These are phyloP conservation scores for Dryocosmus kuriphilus DNA, from an alignment of 2,888 invertebrate species.

Conservation along the genomic window DNA sequence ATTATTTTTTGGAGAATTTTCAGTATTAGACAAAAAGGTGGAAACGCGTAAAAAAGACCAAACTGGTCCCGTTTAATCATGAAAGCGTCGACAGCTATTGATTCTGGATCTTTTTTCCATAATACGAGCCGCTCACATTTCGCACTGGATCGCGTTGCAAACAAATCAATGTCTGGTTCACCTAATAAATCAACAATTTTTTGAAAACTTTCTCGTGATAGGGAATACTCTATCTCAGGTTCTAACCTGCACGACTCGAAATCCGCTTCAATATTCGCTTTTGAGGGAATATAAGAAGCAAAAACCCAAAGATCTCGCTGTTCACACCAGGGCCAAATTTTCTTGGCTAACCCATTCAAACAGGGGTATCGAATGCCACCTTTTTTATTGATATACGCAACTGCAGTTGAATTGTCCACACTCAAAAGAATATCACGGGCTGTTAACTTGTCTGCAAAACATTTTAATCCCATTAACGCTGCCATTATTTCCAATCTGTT, in stretches of 20 bases:
- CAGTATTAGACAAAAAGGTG: slow-evolving; percentile 47
- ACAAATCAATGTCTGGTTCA: slow-evolving; percentile 57
- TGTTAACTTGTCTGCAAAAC: slow-evolving; percentile 35
- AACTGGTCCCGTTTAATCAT: slow-evolving; percentile 46
- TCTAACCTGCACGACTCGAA: slow-evolving; percentile 34
- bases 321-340: slow-evolving; percentile 45
- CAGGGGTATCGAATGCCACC: slow-evolving; percentile 12
- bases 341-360: slow-evolving; percentile 18
- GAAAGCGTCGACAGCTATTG: slow-evolving; percentile 58
- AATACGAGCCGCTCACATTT: slow-evolving; percentile 54
- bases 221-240: slow-evolving; percentile 43
- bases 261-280: slow-evolving; percentile 47
- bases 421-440: slow-evolving; percentile 40
- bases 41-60: slow-evolving; percentile 49
- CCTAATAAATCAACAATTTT: slow-evolving; percentile 34
- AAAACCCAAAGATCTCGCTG: slow-evolving; percentile 36
- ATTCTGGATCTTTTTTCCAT: slow-evolving; percentile 56
- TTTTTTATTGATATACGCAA: slow-evolving; percentile 45
- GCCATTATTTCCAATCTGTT: slow-evolving; percentile 46
- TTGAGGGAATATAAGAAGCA: slow-evolving; percentile 39
- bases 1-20: slow-evolving; percentile 45
- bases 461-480: slow-evolving; percentile 48
- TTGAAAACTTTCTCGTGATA: slow-evolving; percentile 31
- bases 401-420: slow-evolving; percentile 45
- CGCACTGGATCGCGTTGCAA: slow-evolving; percentile 49